These are phyloP conservation scores for Tragelaphus eurycerus DNA, from an alignment of 2,797 vertebrate species.

Conservation along the genomic window DNA sequence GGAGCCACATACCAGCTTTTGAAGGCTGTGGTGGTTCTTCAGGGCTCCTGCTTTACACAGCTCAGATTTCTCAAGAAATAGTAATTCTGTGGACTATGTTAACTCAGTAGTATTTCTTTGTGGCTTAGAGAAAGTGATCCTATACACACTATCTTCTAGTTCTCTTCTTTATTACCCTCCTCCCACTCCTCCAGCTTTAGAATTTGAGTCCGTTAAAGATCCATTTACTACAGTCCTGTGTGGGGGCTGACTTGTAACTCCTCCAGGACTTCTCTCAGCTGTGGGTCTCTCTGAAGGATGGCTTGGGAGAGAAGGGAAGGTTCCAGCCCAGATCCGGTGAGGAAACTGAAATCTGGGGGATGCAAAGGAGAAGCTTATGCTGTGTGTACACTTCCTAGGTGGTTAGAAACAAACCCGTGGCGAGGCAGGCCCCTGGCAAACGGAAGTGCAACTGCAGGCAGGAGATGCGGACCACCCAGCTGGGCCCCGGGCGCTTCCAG, in stretches of 20 bases:
- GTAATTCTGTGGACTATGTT: background rate
- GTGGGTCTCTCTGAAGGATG: background rate
- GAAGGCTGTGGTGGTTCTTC: background rate
- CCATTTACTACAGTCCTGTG: background rate
- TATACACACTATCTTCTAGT: background rate
- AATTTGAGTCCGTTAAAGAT: conserved; percentile 12
- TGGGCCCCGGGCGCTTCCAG: conserved; percentile 97
- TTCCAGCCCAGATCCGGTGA: background rate
- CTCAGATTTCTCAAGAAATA: conserved; percentile 2
- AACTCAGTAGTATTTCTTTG: background rate
- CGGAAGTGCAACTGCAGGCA: conserved; percentile 98
- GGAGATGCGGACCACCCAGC: conserved; percentile 98
- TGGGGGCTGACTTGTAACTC: background rate
- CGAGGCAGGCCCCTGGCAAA: conserved; percentile 96
- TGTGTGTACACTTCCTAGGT: conserved; percentile 83
- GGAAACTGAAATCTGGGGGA: background rate
- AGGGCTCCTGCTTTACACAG: background rate
- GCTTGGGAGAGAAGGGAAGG: background rate
- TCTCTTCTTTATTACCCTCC: background rate
- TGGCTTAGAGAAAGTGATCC: background rate
- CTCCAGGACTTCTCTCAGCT: background rate
- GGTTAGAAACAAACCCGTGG: conserved; percentile 95
- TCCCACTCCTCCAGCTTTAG: background rate
- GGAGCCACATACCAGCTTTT: background rate
- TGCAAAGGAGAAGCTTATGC: background rate